These are phyloP conservation scores for Channa striata DNA, from an alignment of 2,797 vertebrate species.

Conservation along the genomic window DNA sequence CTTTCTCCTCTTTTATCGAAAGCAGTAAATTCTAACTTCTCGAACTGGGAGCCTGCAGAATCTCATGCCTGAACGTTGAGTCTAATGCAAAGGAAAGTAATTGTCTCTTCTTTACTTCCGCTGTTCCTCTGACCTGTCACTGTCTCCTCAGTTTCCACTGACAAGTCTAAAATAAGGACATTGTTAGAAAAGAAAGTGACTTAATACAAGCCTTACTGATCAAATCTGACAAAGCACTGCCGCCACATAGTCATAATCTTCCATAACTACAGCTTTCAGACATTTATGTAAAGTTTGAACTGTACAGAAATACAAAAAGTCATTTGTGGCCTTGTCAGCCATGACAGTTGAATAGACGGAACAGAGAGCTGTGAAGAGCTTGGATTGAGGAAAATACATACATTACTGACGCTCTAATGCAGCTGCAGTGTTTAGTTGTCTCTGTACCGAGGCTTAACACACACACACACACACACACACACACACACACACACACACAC, in stretches of 20 bases:
- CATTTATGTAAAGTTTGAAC: constrained; percentile 45
- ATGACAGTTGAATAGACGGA: constrained; percentile 51
- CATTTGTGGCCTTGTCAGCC: constrained; percentile 46
- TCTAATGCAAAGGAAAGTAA: no score
- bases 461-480: constrained; percentile 6
- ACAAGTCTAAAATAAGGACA: neutral
- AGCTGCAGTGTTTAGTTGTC: constrained; percentile 25
- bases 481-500: neutral
- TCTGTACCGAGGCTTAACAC: constrained; percentile 41
- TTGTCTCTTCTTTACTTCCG: neutral
- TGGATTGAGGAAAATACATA: constrained; percentile 31
- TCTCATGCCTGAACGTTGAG: no score
- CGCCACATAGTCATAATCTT: constrained; percentile 28
- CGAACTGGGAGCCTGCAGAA: neutral
- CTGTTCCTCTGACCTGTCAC: neutral
- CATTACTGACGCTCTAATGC: constrained; percentile 46
- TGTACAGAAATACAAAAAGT: constrained; percentile 32
- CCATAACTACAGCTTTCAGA: constrained; percentile 52
- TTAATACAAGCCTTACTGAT: constrained; percentile 17
- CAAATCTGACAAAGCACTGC: constrained; percentile 34
- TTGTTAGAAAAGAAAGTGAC: neutral
- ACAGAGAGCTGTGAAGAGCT: constrained; percentile 21
- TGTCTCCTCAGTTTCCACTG: neutral
- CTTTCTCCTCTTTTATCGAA: no score
- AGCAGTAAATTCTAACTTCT: no score